A percentile compares a stretch with the other conserved stretches of the same genome.
phyloP scores from a whole-genome alignment of 2,113 vertebrate genomes.

The Mixornis gularis region DNA sequence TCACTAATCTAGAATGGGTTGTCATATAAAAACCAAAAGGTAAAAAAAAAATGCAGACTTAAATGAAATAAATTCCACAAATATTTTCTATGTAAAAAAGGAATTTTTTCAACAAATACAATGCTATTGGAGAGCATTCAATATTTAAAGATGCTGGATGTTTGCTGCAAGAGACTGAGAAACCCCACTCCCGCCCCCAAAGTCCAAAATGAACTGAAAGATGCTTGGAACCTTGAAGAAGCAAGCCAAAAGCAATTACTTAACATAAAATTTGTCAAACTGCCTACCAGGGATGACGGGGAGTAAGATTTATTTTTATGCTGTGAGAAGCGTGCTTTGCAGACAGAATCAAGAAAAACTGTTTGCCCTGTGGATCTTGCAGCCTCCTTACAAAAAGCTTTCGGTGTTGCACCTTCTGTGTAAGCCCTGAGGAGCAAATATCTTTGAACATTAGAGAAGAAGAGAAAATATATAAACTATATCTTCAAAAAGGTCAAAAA shows the following conservation, averaged over 20 bases:
- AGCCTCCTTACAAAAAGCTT: not conserved
- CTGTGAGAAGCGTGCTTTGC: not conserved
- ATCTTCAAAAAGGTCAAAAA: not conserved
- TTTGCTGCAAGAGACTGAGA: not conserved
- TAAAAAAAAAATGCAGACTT: not conserved
- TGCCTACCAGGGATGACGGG: not conserved
- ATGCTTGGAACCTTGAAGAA: not conserved
- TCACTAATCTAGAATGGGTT: not conserved
- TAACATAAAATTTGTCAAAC: not conserved
- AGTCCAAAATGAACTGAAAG: not conserved
- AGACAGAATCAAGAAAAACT: constrained; percentile 9
- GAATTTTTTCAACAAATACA: not conserved
- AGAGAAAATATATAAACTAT: constrained; percentile 24
- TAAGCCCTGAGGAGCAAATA: not conserved
- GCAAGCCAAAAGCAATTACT: not conserved
- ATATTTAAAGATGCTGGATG: not conserved
- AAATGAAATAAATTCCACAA: not conserved
- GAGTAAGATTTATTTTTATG: not conserved
- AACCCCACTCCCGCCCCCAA: not conserved
- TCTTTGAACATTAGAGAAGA: not conserved
- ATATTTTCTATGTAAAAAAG: not conserved
- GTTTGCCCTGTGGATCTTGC: not conserved
- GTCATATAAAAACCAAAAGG: not conserved
- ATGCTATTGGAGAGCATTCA: not conserved
- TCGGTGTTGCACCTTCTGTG: not conserved